Percentiles rank a stretch among this genome's conserved stretches.
phyloP scores from a whole-genome alignment of 2,888 invertebrate species.

The Idaea aversata region DNA sequence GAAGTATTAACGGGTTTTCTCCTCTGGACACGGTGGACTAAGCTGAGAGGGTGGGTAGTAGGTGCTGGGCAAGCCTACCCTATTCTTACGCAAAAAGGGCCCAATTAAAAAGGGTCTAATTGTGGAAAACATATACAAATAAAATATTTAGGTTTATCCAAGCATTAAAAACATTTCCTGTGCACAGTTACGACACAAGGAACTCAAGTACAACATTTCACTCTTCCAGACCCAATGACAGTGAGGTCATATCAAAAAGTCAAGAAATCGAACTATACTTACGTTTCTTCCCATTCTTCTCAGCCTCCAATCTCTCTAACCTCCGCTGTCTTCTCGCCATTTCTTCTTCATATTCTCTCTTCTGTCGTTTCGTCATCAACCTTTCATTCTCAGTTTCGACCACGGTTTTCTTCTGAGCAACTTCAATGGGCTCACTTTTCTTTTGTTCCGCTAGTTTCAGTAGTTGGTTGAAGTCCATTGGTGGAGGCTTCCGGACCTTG shows the following conservation, averaged over 20 bases:
- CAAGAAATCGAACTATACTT: slow-evolving; percentile 16
- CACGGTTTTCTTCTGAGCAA: slow-evolving; percentile 46
- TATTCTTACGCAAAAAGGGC: too few species aligned
- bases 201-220: not conserved
- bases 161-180: too few species aligned
- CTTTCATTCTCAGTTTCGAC: slow-evolving; percentile 83
- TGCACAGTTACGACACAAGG: not conserved
- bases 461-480: slow-evolving; percentile 88
- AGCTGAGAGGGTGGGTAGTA: too few species aligned
- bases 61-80: too few species aligned
- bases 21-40: too few species aligned
- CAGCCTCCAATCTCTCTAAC: slow-evolving; percentile 63
- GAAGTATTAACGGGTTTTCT: too few species aligned
- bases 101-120: too few species aligned
- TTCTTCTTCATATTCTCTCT: slow-evolving; percentile 86
- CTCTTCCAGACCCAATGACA: not conserved
- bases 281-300: slow-evolving; percentile 54
- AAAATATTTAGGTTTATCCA: too few species aligned
- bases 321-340: slow-evolving; percentile 81
- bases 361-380: slow-evolving; percentile 90
- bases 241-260: not conserved
- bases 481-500: slow-evolving; percentile 85
- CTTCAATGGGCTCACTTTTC: slow-evolving; percentile 87
- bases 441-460: slow-evolving; percentile 91
- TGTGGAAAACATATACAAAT: too few species aligned